These are phyloP conservation scores for Oreortyx pictus DNA, from an alignment of 2,797 vertebrate genomes.

Conservation along the genomic window DNA sequence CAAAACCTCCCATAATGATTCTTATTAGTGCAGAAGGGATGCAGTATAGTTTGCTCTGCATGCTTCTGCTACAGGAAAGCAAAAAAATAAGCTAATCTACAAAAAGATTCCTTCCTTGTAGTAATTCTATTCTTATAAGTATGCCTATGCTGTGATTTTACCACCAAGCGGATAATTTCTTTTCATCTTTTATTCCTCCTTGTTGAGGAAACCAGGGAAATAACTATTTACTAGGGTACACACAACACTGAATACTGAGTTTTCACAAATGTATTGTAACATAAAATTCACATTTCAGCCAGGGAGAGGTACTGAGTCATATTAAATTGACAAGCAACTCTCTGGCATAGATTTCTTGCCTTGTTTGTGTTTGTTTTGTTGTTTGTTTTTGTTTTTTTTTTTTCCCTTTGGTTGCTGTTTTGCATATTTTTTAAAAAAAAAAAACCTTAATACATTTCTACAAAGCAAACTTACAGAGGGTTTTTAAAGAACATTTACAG, in stretches of 20 bases:
- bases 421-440: not conserved
- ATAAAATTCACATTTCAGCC: conserved; percentile 8
- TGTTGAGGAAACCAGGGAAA: conserved; percentile 44
- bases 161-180: conserved; percentile 29
- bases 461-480: not conserved
- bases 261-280: not conserved
- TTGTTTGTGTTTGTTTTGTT: not conserved
- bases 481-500: not conserved
- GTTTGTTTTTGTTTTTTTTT: not conserved
- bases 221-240: conserved; percentile 34
- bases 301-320: not conserved
- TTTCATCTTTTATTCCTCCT: not conserved
- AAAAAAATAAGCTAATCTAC: conserved; percentile 50
- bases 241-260: conserved; percentile 13
- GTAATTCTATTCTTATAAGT: conserved; percentile 65
- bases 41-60: not conserved
- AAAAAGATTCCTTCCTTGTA: conserved; percentile 39
- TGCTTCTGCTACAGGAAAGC: conserved; percentile 1
- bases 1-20: conserved; percentile 59
- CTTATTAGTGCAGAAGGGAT: conserved; percentile 66
- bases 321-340: not conserved
- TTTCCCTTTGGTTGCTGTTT: not conserved
- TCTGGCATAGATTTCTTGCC: not conserved
- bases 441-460: not conserved
- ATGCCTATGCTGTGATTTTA: conserved; percentile 59